A percentile compares a stretch with the other conserved stretches of the same genome.
phyloP scores from a whole-genome alignment of 1,140 invertebrate genomes.

The Ruditapes philippinarum region DNA sequence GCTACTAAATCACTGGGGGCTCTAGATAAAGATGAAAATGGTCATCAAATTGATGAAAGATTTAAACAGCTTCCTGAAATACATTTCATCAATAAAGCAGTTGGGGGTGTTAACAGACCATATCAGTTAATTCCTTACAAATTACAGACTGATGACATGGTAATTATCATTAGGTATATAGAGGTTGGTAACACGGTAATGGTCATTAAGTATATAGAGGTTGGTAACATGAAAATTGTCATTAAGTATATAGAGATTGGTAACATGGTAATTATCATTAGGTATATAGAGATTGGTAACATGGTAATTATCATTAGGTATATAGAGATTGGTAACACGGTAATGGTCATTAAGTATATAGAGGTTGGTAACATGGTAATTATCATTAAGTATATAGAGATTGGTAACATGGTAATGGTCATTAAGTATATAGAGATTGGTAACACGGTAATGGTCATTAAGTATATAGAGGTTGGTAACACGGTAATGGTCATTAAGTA shows the following conservation, averaged over 20 bases:
- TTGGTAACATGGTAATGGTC: no score
- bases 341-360: no score
- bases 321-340: no score
- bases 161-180: not conserved
- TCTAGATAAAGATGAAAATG: constrained; percentile 5
- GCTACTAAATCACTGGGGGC: not conserved
- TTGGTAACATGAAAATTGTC: no score
- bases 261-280: not conserved
- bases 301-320: no score
- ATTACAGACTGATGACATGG: not conserved
- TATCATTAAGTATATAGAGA: no score
- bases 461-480: not conserved
- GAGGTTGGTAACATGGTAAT: not conserved
- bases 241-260: not conserved
- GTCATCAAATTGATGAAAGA: not conserved
- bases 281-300: no score
- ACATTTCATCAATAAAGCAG: not conserved
- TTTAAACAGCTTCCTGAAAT: constrained; percentile 21
- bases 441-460: no score
- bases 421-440: no score
- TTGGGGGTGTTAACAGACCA: not conserved
- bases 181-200: no score
- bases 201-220: no score
- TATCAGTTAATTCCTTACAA: constrained; percentile 28
- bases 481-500: not conserved